Evolutionary conservation across 1,140 invertebrate genomes (phyloP).

Genomic region (Drosophila repletoides): DNA sequence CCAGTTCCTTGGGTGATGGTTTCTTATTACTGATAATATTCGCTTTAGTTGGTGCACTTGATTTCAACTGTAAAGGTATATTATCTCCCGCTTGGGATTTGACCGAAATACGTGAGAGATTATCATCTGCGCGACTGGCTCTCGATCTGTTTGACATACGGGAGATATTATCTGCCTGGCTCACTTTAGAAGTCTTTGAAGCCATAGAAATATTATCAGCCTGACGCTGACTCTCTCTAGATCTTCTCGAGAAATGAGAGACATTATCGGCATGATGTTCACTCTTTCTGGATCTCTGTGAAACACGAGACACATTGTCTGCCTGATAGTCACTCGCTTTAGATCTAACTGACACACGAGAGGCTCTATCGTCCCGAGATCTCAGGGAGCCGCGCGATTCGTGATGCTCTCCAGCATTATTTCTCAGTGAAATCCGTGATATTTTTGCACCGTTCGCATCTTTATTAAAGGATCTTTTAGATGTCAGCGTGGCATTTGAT

Average conservation of each 20-base stretch:
- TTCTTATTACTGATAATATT: neutral
- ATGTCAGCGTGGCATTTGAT: neutral
- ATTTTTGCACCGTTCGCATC: no score
- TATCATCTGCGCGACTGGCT: neutral
- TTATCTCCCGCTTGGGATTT: neutral
- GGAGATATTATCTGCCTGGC: neutral
- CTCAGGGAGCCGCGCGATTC: neutral
- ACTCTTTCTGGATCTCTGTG: neutral
- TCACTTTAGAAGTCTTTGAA: no score
- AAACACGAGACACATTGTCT: neutral
- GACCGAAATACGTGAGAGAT: neutral
- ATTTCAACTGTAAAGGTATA: neutral
- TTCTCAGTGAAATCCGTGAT: no score
- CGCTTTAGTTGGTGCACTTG: no score
- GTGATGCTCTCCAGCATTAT: neutral
- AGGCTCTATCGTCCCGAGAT: neutral
- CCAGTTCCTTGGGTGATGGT: neutral
- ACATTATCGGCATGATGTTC: no score
- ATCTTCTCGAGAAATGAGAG: no score
- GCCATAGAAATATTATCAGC: no score
- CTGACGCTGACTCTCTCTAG: no score
- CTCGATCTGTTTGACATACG: neutral
- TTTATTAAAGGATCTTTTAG: neutral
- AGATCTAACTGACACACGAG: neutral
- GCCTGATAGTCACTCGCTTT: neutral